phyloP scores from a whole-genome alignment of 2,888 invertebrate species.

The Apamea sordens region DNA sequence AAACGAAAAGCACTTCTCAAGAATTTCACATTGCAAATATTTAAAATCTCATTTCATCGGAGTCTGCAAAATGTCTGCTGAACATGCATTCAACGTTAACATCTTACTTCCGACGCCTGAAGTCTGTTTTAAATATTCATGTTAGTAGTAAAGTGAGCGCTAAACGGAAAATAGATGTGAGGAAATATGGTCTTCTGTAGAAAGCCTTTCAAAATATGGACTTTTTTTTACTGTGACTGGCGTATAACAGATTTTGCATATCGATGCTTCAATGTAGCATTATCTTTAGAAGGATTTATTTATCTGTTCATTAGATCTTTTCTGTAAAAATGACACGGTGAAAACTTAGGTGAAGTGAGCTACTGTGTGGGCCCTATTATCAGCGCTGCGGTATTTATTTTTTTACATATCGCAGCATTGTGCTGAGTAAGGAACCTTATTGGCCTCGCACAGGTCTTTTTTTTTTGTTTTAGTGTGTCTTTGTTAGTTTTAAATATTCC shows the following conservation, averaged over 20 bases:
- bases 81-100: constrained; percentile 34
- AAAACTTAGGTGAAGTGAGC: neutral
- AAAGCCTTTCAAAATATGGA: constrained; percentile 2
- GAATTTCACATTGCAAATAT: constrained; percentile 32
- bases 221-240: neutral
- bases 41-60: constrained; percentile 34
- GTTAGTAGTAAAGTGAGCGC: neutral
- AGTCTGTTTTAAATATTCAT: constrained; percentile 56
- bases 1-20: constrained; percentile 2
- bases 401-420: too few relatives aligned
- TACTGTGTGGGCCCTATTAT: too few relatives aligned
- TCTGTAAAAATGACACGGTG: neutral
- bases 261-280: neutral
- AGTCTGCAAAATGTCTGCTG: constrained; percentile 9
- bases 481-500: too few relatives aligned
- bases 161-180: constrained; percentile 4
- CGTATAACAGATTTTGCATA: neutral
- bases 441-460: too few relatives aligned
- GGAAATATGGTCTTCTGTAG: neutral
- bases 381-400: too few relatives aligned
- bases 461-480: too few relatives aligned
- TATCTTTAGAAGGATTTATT: neutral
- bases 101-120: constrained; percentile 37
- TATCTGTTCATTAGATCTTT: neutral
- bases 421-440: too few relatives aligned